A percentile compares a stretch with the other conserved stretches of the same genome.
phyloP scores from a whole-genome alignment of 2,113 vertebrate species.

The Cercocebus atys region DNA sequence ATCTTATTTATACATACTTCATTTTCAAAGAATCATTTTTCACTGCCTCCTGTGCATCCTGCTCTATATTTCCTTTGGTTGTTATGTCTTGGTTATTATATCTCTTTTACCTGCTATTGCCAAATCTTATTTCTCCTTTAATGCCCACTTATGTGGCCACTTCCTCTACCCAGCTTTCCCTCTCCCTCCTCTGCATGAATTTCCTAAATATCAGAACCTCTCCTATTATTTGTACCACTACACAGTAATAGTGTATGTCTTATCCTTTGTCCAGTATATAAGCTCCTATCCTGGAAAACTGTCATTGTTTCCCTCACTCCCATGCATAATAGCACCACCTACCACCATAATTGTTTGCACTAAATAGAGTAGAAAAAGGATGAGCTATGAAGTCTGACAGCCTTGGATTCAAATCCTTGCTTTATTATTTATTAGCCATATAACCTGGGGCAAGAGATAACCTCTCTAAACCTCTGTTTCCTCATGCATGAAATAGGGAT shows the following conservation, averaged over 20 bases:
- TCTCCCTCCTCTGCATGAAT: not conserved
- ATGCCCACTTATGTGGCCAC: not conserved
- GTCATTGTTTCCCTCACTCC: not conserved
- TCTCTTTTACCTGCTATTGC: not conserved
- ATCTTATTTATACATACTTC: not conserved
- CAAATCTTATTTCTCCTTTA: not conserved
- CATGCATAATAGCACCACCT: not conserved
- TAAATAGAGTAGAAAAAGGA: not conserved
- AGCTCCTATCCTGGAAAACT: not conserved
- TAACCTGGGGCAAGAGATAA: slow-evolving; percentile 19
- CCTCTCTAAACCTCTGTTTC: slow-evolving; percentile 40
- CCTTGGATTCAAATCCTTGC: slow-evolving; percentile 34
- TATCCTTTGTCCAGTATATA: not conserved
- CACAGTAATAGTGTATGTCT: not conserved
- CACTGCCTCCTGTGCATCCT: not conserved
- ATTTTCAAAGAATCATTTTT: not conserved
- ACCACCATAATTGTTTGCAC: not conserved
- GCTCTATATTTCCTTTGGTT: not conserved
- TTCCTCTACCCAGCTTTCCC: not conserved
- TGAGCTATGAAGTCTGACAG: slow-evolving; percentile 39
- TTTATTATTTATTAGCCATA: slow-evolving; percentile 43
- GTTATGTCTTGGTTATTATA: not conserved
- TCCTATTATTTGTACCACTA: not conserved
- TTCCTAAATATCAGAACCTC: not conserved
- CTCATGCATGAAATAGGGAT: not conserved